phyloP scores from a whole-genome alignment of 2,888 invertebrate genomes.

The Augiades crinisus region DNA sequence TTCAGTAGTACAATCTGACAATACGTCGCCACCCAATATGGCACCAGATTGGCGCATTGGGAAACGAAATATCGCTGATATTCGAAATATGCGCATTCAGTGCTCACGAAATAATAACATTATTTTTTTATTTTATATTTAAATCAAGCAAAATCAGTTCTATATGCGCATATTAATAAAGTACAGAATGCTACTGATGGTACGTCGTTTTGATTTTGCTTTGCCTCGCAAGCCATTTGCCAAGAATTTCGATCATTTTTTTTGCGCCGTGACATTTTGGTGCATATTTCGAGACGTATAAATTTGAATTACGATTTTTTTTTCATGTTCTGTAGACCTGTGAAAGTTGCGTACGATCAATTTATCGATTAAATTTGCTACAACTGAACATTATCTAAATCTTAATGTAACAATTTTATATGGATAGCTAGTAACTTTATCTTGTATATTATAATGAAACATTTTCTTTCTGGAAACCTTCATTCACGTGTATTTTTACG shows the following conservation, averaged over 20 bases:
- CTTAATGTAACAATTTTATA: no score
- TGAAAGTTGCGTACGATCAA: constrained; percentile 20
- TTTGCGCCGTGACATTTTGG: constrained; percentile 20
- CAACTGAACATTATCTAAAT: no score
- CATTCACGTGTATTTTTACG: no score
- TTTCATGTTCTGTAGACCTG: constrained; percentile 7
- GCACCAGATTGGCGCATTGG: constrained; percentile 38
- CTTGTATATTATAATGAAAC: no score
- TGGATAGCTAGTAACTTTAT: no score
- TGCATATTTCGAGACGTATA: constrained; percentile 11
- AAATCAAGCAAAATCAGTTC: neutral
- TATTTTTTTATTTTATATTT: neutral
- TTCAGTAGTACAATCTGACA: constrained; percentile 43
- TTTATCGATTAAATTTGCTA: no score
- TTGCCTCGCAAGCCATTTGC: constrained; percentile 7
- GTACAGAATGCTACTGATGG: neutral
- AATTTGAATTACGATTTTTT: constrained; percentile 13
- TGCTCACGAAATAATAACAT: constrained; percentile 11
- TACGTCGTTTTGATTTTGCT: neutral
- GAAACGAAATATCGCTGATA: constrained; percentile 33
- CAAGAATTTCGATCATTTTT: constrained; percentile 23
- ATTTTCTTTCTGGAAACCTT: no score
- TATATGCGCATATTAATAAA: neutral
- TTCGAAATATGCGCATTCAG: constrained; percentile 16
- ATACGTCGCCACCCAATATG: constrained; percentile 35